Base-by-base conservation (phyloP, 2,888 invertebrate species). In the Cepaea hortensis region DNA sequence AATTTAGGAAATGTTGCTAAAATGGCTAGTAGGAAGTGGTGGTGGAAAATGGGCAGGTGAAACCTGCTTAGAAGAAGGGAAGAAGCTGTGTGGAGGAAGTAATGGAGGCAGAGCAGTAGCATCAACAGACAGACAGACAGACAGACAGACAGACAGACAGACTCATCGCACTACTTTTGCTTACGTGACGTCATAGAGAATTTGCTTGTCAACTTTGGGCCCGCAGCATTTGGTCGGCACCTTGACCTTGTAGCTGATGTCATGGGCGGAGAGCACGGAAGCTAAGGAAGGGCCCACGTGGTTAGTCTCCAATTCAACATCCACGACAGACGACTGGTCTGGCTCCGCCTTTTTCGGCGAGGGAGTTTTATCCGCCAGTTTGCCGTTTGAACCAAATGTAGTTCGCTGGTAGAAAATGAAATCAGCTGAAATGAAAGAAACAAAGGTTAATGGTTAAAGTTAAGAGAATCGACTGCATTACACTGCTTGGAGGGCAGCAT, bases 121-220 rank as follows among this genome's bases (percentile, higher is more conserved):
- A 35, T 35, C 35, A 35, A 35, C 35, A 35, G 35, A 35, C 35
- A 35, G 35, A 35, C 35, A 35, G 35, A 35, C 35, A 35, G 35
- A 35, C 35, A 35, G 35, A 35, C 35, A 35, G 35, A 35, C 35
- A 35, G 35, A 35, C 35, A 35, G 35, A 35, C 35, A 35, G 35
- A 35, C 35, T n/a, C n/a, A n/a, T n/a, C n/a, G n/a, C 20, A 61
- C n/a, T 3, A 46, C 55, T 50, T 55, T 0, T 68, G 91, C 92
- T 91, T 85, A 93, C 94, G 92, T 89, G 84, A 94, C 91, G 76
- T 90, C 90, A 83, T 91, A 91, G n/a, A 94, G 90, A 20, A 94
- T 92, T 50, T 89, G 89, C 88, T 93, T 93, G 55, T 91, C 86
- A n/a, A 85, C 86, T 20, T 85, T 89, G 20, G 81, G 35, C 3